Percentiles rank a stretch among this genome's conserved stretches.
Evolutionary conservation across 1,140 invertebrate genomes (phyloP).

Genomic region (Helicoverpa zea): DNA sequence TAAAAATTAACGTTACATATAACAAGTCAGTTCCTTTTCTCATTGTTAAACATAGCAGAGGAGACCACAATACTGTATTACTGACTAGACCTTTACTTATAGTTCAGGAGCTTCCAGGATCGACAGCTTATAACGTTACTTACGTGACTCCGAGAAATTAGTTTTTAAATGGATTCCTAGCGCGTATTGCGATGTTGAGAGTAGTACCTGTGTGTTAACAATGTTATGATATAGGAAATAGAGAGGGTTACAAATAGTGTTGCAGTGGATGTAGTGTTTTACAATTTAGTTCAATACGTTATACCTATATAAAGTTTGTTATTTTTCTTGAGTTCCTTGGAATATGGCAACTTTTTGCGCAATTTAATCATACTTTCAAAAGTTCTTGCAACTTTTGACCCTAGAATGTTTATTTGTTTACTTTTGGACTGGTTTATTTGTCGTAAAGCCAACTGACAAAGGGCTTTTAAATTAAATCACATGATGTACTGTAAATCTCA

Average conservation of each 20-base stretch:
- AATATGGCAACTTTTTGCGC: no score
- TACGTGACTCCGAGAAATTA: conserved; percentile 73
- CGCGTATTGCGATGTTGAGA: conserved; percentile 51
- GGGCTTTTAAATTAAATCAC: background rate
- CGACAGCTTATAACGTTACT: conserved; percentile 62
- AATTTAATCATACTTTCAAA: no score
- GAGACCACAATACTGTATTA: background rate
- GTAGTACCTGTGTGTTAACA: background rate
- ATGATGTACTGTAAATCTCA: background rate
- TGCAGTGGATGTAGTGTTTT: background rate
- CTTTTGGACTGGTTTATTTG: no score
- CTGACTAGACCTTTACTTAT: background rate
- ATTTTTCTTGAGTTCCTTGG: no score
- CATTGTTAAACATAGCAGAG: conserved; percentile 14
- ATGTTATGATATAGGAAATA: conserved; percentile 6
- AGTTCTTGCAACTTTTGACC: no score
- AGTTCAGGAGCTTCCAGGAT: conserved; percentile 31
- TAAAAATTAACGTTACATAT: background rate
- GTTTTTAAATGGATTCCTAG: conserved; percentile 72
- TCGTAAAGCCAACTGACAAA: background rate
- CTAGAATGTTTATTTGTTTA: no score
- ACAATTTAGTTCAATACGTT: background rate
- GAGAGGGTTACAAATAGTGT: background rate
- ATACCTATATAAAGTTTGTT: no score
- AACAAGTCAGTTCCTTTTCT: background rate